Base-by-base conservation (phyloP, 2,797 vertebrate species). In the Lacerta agilis region DNA sequence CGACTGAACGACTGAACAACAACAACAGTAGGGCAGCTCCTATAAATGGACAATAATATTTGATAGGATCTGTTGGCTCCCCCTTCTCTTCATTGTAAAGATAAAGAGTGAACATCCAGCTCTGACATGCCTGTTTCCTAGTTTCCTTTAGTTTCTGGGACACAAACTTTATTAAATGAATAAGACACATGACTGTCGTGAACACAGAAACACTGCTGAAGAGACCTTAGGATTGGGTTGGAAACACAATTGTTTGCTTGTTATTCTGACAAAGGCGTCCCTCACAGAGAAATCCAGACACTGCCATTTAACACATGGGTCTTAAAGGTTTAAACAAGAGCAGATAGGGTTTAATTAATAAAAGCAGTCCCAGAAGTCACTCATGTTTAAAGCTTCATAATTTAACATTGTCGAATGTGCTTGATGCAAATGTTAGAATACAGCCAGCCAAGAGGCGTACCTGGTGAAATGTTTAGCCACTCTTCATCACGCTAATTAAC, bases 401-500 rank as follows among this genome's bases (percentile, higher is more conserved):
- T 91, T 90, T 94, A 93, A 95, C 91, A 92, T 93, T 8, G 38
- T 6, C 15, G 23, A 71, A 79, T 64, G 94, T 90, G 75, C 90
- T 90, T 89, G 86, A 90, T 95, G 95, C 82, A 89, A 91, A 88
- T 27, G 76, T 94, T 93, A 89, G 85, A 89, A 71, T 64, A 79
- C 25, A 82, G 95, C 90, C 87, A 91, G 95, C 93, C 86, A 89
- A 80, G 94, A 77, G 69, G 87, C 90, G 92, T 95, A 85, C 90
- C 94, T 93, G 91, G 91, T 90, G 91, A 96, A 92, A 93, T 94
- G 91, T 95, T 96, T 92, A 95, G 94, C 95, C 94, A 90, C 94
- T 92, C 94, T 93, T 93, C 91, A 92, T 93, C 90, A 88, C 85
- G 92, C 90, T 96, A 96, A 96, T 96, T 96, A 96, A 94, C 94